These are phyloP conservation scores for Balanococcus diminutus DNA, from an alignment of 2,888 invertebrate species.

Conservation along the genomic window DNA sequence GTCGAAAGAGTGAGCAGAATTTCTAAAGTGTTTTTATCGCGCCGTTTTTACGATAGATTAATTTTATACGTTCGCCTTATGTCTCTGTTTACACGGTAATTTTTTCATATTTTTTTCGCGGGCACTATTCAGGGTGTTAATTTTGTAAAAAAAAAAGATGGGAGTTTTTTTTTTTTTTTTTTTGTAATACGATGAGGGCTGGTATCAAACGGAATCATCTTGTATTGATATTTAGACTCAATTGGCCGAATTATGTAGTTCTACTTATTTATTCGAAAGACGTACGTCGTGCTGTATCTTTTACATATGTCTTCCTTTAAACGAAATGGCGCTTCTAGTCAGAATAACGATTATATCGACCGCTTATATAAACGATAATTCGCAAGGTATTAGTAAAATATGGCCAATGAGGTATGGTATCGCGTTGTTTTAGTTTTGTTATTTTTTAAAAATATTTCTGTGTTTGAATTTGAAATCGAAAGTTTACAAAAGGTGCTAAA, in stretches of 20 bases:
- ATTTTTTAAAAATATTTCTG: background rate
- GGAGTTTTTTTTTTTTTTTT: too few relatives aligned
- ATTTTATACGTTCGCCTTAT: background rate
- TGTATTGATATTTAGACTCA: too few relatives aligned
- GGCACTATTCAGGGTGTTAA: slow-evolving; percentile 6
- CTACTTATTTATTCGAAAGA: background rate
- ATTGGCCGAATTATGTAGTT: background rate
- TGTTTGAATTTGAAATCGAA: background rate
- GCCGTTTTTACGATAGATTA: slow-evolving; percentile 6
- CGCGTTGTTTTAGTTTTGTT: background rate
- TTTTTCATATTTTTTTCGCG: slow-evolving; percentile 5
- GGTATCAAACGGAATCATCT: too few relatives aligned
- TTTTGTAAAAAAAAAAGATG: background rate
- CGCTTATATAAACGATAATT: background rate
- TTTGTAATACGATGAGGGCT: too few relatives aligned
- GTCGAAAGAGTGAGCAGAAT: background rate
- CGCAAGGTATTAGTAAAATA: background rate
- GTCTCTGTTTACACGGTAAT: background rate
- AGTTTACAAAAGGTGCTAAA: background rate
- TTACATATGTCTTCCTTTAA: background rate
- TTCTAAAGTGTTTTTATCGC: slow-evolving; percentile 22
- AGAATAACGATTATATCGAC: background rate
- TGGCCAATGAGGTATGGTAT: background rate
- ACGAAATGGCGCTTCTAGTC: slow-evolving; percentile 21
- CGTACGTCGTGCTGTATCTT: background rate